Evolutionary conservation across 2,797 vertebrate genomes (phyloP), one percentile per base, ranked within the genome.

Genomic region (Gambelia wislizenii): DNA sequence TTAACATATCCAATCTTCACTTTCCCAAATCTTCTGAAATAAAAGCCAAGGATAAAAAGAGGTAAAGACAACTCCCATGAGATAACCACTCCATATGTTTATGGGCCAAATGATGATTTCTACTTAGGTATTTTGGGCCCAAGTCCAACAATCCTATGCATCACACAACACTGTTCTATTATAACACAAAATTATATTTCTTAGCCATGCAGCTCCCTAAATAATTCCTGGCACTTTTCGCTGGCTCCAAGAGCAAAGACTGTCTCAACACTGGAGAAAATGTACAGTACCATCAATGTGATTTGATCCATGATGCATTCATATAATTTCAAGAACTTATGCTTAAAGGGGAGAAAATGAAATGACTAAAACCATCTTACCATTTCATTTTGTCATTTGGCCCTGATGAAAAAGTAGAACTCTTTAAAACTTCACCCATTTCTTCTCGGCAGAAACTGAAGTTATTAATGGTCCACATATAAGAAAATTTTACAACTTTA

Each of bases 381-480:
- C 99, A 99, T 97, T 99, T 99, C 99, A 99, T 99, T 97, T 99
- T 99, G 97, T 99, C 99, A 96, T 98, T 99, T 87, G 99, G 98
- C 93, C 98, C 99, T 94, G 99, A 99, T 91, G 98, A 99, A 97
- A 99, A 99, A 47, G 98, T 99, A 84, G 99, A 99, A 96, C 99
- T 99, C 97, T 99, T 99, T 97, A 99, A 97, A 90, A 99, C 98
- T 97, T 99, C 99, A 80, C 99, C 99, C 98, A 99, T 99, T 98
- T 99, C 99, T 97, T 99, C 99, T 96, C 99, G 97, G 96, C 99
- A 99, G 97, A 99, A 99, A 96, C 99, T 99, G 97, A 99, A 99
- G 97, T 99, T 99, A 97, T 98, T 99, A 97, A 99, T 99, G 97
- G 98, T 99, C 99, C 99, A 99, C 99, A 99, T 99, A 96, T 99